Base-by-base conservation (phyloP, 2,797 vertebrate genomes). In the Gorsachius magnificus region DNA sequence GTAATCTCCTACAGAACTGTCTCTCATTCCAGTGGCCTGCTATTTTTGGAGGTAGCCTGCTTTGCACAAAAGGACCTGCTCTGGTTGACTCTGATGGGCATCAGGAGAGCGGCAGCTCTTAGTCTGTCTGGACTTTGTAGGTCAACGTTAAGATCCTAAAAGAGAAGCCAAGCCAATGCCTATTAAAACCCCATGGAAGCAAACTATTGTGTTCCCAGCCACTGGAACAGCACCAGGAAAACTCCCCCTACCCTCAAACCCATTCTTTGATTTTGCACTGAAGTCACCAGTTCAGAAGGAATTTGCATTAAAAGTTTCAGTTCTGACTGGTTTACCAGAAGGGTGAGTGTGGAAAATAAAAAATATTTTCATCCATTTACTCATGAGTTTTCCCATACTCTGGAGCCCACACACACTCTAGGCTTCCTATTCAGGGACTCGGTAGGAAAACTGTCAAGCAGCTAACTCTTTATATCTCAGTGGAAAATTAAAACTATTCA, bases 401-500 rank as follows among this genome's bases (percentile, higher is more conserved):
- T 8, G 22, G 87, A 89, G 91, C 78, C 93, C 95, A 92, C 89
- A 88, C 92, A 91, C 85, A 61, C 65, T 75, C 77, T 41, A 80
- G 70, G 64, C 54, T 83, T 91, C 87, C 66, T 83, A 69, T 95
- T 96, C 88, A 93, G 78, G 41, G 58, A 43, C 80, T 51, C 29
- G 0, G 65, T 18, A 96, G 83, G 88, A 89, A 94, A 95, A 93
- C 66, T 63, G 79, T 88, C 95, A 93, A 87, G 63, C 74, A 91
- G 65, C 85, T 85, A 77, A 78, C 60, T 56, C 86, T 94, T 69
- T 24, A 25, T n/a, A 41, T 72, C 76, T 76, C 61, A 41, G 77
- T 94, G 91, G 87, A 90, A 90, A 96, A 94, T 86, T 33, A 77
- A 53, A 94, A 60, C 45, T 86, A 94, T 93, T 95, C 93, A 81